Evolutionary conservation across 2,888 invertebrate species (phyloP).

Genomic region (Elysia crispata): DNA sequence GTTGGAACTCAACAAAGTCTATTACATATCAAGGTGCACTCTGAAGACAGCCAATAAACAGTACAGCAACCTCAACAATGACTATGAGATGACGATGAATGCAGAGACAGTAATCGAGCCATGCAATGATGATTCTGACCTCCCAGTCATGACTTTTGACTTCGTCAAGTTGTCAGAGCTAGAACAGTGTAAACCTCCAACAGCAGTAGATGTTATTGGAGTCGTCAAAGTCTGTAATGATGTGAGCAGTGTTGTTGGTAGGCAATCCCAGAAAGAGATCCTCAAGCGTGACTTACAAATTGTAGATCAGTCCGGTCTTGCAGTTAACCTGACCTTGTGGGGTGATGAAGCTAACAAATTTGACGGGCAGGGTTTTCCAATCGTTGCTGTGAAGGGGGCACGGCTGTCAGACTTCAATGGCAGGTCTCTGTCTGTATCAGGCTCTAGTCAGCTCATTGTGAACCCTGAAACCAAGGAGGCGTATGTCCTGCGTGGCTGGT

Average conservation of each 20-base stretch:
- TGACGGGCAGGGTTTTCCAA: conserved; percentile 86
- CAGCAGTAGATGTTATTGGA: conserved; percentile 90
- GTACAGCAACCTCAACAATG: conserved; percentile 89
- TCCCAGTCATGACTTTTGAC: conserved; percentile 88
- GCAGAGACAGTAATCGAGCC: conserved; percentile 82
- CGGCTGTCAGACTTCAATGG: conserved; percentile 90
- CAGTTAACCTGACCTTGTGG: conserved; percentile 92
- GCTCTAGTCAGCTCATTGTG: conserved; percentile 81
- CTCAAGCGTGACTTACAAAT: conserved; percentile 92
- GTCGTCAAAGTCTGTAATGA: conserved; percentile 88
- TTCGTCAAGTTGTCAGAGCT: conserved; percentile 87
- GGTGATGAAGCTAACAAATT: conserved; percentile 90
- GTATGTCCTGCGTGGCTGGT: conserved; percentile 93
- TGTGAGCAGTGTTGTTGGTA: conserved; percentile 85
- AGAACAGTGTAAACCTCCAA: conserved; percentile 83
- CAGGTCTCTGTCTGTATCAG: conserved; percentile 75
- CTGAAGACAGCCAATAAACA: conserved; percentile 97
- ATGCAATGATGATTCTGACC: conserved; percentile 79
- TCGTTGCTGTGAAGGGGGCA: conserved; percentile 91
- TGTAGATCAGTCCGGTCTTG: conserved; percentile 89
- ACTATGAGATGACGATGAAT: conserved; percentile 95
- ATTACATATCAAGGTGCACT: conserved; percentile 89
- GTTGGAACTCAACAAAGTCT: conserved; percentile 88
- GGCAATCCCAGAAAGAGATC: conserved; percentile 87
- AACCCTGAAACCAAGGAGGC: conserved; percentile 95